These are phyloP conservation scores for Reticulitermes lucifugus DNA, from an alignment of 2,888 invertebrate species.

Conservation along the genomic window DNA sequence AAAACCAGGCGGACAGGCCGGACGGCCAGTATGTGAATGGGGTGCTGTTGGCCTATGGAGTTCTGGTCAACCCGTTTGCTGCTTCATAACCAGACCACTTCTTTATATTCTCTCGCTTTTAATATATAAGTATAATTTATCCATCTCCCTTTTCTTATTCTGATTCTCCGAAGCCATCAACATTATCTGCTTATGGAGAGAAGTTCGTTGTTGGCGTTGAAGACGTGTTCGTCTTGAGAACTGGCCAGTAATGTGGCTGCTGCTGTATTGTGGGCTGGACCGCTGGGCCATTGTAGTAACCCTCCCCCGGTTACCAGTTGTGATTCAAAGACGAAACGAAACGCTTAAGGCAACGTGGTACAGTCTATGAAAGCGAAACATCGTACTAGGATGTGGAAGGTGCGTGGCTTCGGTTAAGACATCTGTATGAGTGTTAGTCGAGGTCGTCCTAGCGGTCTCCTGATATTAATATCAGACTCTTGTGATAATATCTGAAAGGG, in stretches of 20 bases:
- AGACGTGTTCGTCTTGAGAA: slow-evolving; percentile 1
- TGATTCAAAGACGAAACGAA: neutral
- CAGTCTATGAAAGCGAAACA: neutral
- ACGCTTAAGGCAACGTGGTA: neutral
- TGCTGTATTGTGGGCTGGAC: neutral
- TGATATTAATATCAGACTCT: no score
- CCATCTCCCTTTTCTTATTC: slow-evolving; percentile 5
- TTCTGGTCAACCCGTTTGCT: no score
- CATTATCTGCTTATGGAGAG: slow-evolving; percentile 2
- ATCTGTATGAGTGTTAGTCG: no score
- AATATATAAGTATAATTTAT: neutral
- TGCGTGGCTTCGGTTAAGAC: no score
- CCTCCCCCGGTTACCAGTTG: neutral
- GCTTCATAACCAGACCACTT: slow-evolving; percentile 5
- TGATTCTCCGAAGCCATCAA: slow-evolving; percentile 16
- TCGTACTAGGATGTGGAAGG: no score
- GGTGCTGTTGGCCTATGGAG: neutral
- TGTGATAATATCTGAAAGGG: no score
- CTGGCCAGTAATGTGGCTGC: slow-evolving; percentile 10
- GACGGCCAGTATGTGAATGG: neutral
- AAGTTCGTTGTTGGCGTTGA: slow-evolving; percentile 2
- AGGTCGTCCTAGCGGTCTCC: no score
- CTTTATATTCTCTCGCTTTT: neutral
- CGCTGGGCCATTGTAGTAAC: neutral
- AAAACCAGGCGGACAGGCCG: neutral